Base-by-base conservation (phyloP, 2,113 vertebrate genomes). In the Tauraco erythrolophus region DNA sequence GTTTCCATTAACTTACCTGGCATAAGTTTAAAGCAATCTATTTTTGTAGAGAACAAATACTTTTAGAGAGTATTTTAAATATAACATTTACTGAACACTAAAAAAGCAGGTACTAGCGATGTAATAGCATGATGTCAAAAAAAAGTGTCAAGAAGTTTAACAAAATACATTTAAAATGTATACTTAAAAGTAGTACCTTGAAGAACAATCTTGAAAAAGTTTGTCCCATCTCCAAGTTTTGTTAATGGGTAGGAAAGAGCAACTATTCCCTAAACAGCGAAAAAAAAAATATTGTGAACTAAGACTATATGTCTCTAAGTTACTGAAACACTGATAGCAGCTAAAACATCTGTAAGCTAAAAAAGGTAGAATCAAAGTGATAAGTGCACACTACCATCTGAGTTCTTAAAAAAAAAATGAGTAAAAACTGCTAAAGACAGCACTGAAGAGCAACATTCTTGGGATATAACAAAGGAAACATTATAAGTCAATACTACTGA, bases 121-220 rank as follows among this genome's bases (percentile, higher is more conserved):
- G 8, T 8, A 86, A 51, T 19, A 90, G 19, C 11, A 60, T 16
- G 5, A 48, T 19, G 14, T 25, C 11, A 30, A 43, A 53, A 68
- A 68, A 70, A 82, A 37, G 9, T 2, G 16, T 12, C 27, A 64
- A 19, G n/a, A 72, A 54, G 16, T 48, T 58, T 37, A 85, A 71
- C 11, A 51, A 54, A 79, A 65, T 11, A 56, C 65, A 82, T 66
- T 22, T 37, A 30, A 64, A 87, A 81, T 8, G 1, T n/a, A 45
- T 54, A 70, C 4, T 94, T 79, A 91, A 91, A 91, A 33, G 23
- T 9, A 57, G 46, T 97, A 98, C 98, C 98, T 98, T 97, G 98
- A 70, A 98, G 92, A 78, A 92, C 85, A 83, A 98, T 60, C 92
- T 98, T 98, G 78, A 98, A 95, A 75, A 97, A 84, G 75, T 96